Evolutionary conservation across 2,888 invertebrate genomes (phyloP).

Genomic region (Drepana falcataria): DNA sequence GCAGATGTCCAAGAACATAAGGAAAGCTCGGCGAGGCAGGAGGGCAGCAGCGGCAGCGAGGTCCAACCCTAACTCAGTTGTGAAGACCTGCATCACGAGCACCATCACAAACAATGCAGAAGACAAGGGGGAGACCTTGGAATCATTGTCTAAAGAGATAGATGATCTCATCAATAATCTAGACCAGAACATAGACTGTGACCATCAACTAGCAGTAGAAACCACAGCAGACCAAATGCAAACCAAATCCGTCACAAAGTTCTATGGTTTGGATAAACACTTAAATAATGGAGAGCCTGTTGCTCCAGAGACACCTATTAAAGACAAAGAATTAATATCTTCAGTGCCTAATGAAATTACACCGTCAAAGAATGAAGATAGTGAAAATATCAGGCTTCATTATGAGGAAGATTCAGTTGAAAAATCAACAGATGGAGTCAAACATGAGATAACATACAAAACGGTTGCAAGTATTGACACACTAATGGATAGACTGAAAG

Average conservation of each 20-base stretch:
- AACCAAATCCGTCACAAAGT: slow-evolving; percentile 55
- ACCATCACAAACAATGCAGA: slow-evolving; percentile 42
- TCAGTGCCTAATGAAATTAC: slow-evolving; percentile 50
- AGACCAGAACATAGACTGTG: slow-evolving; percentile 63
- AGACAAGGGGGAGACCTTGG: slow-evolving; percentile 62
- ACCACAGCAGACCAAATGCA: slow-evolving; percentile 39
- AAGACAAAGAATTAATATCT: slow-evolving; percentile 48
- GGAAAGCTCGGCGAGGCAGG: slow-evolving; percentile 66
- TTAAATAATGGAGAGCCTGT: slow-evolving; percentile 44
- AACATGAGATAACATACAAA: slow-evolving; percentile 58
- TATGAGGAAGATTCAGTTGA: slow-evolving; percentile 67
- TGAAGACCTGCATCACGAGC: slow-evolving; percentile 29
- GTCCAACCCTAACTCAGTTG: slow-evolving; percentile 15
- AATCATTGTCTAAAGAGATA: slow-evolving; percentile 68
- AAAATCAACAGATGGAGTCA: slow-evolving; percentile 48
- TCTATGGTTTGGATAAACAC: slow-evolving; percentile 60
- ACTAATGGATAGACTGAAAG: slow-evolving; percentile 71
- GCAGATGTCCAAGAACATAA: slow-evolving; percentile 68
- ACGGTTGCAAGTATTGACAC: slow-evolving; percentile 70
- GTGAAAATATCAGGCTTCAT: slow-evolving; percentile 67
- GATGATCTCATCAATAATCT: slow-evolving; percentile 67
- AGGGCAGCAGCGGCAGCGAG: slow-evolving; percentile 54
- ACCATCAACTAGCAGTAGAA: slow-evolving; percentile 40
- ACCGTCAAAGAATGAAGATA: slow-evolving; percentile 63
- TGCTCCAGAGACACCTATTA: slow-evolving; percentile 57